Evolutionary conservation across 2,888 invertebrate genomes (phyloP).

Genomic region (Platycheirus rosarum): DNA sequence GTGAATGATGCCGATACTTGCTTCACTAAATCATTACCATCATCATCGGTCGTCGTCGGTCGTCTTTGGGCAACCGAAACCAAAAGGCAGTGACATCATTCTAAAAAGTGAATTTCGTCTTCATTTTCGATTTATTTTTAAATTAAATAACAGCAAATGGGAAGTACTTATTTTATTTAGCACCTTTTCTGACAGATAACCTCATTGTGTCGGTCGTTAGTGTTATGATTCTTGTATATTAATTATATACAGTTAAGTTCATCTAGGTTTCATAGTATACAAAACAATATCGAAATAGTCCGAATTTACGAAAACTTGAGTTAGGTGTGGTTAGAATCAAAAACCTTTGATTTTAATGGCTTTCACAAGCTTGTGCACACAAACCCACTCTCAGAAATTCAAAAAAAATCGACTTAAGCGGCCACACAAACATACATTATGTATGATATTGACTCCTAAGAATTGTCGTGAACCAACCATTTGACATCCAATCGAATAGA

Average conservation of each 20-base stretch:
- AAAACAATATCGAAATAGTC: too few relatives aligned
- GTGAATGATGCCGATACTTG: slow-evolving; percentile 65
- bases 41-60: too few relatives aligned
- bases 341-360: too few relatives aligned
- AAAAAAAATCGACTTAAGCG: too few relatives aligned
- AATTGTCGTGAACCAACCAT: too few relatives aligned
- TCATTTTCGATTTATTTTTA: slow-evolving; percentile 69
- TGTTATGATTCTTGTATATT: not conserved
- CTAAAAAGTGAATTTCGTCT: slow-evolving; percentile 73
- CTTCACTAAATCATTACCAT: slow-evolving; percentile 52
- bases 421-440: too few relatives aligned
- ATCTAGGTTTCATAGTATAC: not conserved
- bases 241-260: too few relatives aligned
- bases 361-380: too few relatives aligned
- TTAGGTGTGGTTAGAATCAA: not conserved
- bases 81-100: slow-evolving; percentile 70
- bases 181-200: slow-evolving; percentile 50
- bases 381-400: too few relatives aligned
- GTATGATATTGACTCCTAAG: too few relatives aligned
- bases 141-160: slow-evolving; percentile 75
- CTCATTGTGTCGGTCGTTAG: slow-evolving; percentile 11
- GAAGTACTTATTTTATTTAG: slow-evolving; percentile 57
- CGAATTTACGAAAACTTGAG: not conserved
- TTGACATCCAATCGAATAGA: too few relatives aligned
- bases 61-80: slow-evolving; percentile 11